Percentiles rank a stretch among this genome's conserved stretches.
Evolutionary conservation across 2,113 vertebrate genomes (phyloP).

Genomic region (Mixornis gularis): DNA sequence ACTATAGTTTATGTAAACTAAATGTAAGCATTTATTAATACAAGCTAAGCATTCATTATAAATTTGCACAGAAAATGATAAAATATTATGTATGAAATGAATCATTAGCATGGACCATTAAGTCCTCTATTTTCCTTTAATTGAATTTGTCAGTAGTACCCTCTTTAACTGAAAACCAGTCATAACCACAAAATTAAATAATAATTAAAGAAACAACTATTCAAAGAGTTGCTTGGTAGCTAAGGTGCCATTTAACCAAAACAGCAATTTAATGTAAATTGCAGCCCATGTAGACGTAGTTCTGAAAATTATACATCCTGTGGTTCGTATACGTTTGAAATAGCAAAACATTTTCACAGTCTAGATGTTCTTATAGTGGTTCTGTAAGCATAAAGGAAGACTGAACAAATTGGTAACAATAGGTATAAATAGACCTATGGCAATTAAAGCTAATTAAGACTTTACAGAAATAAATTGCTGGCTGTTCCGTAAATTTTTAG

Average conservation of each 20-base stretch:
- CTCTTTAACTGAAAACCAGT: slow-evolving; percentile 90
- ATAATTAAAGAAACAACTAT: slow-evolving; percentile 91
- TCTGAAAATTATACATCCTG: slow-evolving; percentile 77
- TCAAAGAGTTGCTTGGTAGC: slow-evolving; percentile 82
- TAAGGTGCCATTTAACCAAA: slow-evolving; percentile 84
- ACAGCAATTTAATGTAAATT: slow-evolving; percentile 88
- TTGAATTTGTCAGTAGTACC: slow-evolving; percentile 96
- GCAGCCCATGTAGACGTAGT: slow-evolving; percentile 71
- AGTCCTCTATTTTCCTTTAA: slow-evolving; percentile 91
- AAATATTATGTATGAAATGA: slow-evolving; percentile 94
- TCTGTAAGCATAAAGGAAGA: slow-evolving; percentile 49
- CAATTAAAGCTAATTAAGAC: slow-evolving; percentile 21
- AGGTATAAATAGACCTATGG: slow-evolving; percentile 12
- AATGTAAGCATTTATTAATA: slow-evolving; percentile 82
- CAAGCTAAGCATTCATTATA: slow-evolving; percentile 82
- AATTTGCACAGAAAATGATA: slow-evolving; percentile 86
- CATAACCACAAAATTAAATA: slow-evolving; percentile 90
- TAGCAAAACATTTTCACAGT: slow-evolving; percentile 56
- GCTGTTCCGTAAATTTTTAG: slow-evolving; percentile 6
- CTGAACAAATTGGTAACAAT: slow-evolving; percentile 15
- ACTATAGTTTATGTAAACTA: slow-evolving; percentile 72
- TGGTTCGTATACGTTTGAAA: slow-evolving; percentile 73
- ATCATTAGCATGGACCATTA: slow-evolving; percentile 95
- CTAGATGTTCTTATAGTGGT: neutral
- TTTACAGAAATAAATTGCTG: neutral